phyloP scores from a whole-genome alignment of 1,140 invertebrate species.

The Tyrophagus putrescentiae region DNA sequence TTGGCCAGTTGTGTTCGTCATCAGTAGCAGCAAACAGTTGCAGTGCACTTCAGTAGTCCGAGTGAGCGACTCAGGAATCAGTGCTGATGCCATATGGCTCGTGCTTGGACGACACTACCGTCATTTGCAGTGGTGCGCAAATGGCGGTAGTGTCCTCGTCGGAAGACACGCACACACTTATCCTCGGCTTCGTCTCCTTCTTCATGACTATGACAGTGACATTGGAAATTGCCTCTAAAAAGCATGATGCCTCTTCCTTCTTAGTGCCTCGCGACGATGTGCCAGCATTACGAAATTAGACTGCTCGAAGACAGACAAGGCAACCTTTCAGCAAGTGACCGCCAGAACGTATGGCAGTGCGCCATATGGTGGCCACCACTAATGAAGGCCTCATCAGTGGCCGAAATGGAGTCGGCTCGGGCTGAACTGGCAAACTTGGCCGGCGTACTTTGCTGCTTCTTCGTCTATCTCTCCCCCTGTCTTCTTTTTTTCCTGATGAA shows the following conservation, averaged over 20 bases:
- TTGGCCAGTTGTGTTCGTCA: too few species aligned
- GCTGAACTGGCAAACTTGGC: too few species aligned
- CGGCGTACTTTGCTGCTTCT: too few species aligned
- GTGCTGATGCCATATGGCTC: slow-evolving; percentile 13
- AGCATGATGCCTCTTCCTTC: background rate
- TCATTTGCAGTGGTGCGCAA: background rate
- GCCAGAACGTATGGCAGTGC: background rate
- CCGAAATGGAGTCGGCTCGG: too few species aligned
- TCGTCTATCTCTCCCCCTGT: too few species aligned
- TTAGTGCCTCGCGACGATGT: background rate
- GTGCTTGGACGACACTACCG: background rate
- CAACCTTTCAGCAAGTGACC: slow-evolving; percentile 12
- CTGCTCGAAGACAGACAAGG: background rate
- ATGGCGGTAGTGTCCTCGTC: background rate
- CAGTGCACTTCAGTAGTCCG: too few species aligned
- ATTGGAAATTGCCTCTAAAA: background rate
- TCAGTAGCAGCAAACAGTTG: too few species aligned
- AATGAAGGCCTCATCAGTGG: slow-evolving; percentile 5
- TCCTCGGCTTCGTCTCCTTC: background rate
- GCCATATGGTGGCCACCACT: slow-evolving; percentile 15
- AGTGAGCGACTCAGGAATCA: too few species aligned
- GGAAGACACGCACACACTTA: background rate
- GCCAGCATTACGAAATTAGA: slow-evolving; percentile 3
- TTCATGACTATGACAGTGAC: too few species aligned
- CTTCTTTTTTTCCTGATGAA: too few species aligned